Percentiles rank a stretch among this genome's conserved stretches.
Evolutionary conservation across 2,888 invertebrate species (phyloP).

Genomic region (Ephialtes manifestator): DNA sequence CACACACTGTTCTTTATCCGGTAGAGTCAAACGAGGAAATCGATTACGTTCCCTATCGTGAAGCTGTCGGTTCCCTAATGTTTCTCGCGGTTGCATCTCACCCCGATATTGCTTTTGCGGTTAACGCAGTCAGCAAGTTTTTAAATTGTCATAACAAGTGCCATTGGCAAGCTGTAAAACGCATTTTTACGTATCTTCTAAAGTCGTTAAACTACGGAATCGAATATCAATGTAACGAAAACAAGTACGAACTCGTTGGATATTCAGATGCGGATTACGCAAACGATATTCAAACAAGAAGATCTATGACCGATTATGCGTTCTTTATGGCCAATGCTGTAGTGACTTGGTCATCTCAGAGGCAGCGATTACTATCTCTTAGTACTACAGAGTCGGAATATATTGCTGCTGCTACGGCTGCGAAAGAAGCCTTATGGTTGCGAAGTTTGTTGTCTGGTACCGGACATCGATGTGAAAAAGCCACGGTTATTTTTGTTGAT

Average conservation of each 20-base stretch:
- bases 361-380: not conserved
- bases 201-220: slow-evolving; percentile 22
- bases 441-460: not conserved
- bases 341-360: not conserved
- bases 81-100: slow-evolving; percentile 20
- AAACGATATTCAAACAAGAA: slow-evolving; percentile 14
- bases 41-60: not conserved
- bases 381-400: slow-evolving; percentile 12
- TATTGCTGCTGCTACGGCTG: not conserved
- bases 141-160: not conserved
- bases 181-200: slow-evolving; percentile 38
- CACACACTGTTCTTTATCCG: not conserved
- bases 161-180: slow-evolving; percentile 38
- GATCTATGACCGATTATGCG: slow-evolving; percentile 17
- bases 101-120: slow-evolving; percentile 23
- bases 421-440: slow-evolving; percentile 8
- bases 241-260: not conserved
- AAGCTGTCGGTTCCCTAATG: slow-evolving; percentile 30
- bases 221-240: slow-evolving; percentile 6
- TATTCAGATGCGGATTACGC: slow-evolving; percentile 35
- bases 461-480: slow-evolving; percentile 13
- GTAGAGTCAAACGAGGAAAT: slow-evolving; percentile 6
- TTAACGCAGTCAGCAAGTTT: slow-evolving; percentile 17
- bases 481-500: not conserved
- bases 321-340: slow-evolving; percentile 12